A percentile compares a stretch with the other conserved stretches of the same genome.
phyloP scores from a whole-genome alignment of 2,113 vertebrate genomes.

The Struthidea cinerea region DNA sequence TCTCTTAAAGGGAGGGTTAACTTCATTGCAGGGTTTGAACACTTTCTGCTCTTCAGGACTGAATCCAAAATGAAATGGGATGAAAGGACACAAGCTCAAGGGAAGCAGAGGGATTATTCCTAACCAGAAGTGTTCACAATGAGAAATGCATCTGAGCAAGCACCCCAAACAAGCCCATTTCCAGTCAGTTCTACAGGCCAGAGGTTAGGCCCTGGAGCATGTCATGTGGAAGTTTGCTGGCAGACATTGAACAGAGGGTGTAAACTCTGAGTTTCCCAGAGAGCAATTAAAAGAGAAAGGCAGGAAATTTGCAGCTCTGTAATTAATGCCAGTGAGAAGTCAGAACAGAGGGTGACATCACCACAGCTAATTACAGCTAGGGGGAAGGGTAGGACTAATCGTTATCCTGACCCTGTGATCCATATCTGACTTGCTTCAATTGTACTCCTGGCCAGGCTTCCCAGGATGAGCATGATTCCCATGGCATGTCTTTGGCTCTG shows the following conservation, averaged over 20 bases:
- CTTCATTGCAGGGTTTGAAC: background rate
- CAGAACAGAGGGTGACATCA: conserved; percentile 42
- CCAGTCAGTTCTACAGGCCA: background rate
- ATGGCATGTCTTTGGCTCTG: background rate
- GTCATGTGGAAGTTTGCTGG: background rate
- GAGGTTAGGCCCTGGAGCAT: background rate
- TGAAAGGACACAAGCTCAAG: background rate
- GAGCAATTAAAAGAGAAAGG: conserved; percentile 8
- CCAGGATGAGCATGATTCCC: background rate
- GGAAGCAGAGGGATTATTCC: background rate
- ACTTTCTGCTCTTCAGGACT: background rate
- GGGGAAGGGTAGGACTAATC: conserved; percentile 32
- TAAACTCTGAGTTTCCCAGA: background rate
- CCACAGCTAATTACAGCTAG: conserved; percentile 26
- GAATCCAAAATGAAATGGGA: background rate
- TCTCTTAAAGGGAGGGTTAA: background rate
- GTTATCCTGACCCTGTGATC: conserved; percentile 13
- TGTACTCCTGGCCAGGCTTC: background rate
- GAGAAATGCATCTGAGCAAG: background rate
- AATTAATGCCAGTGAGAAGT: conserved; percentile 38
- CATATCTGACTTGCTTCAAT: background rate
- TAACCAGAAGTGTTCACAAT: background rate
- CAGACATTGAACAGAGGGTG: background rate
- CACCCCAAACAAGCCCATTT: background rate
- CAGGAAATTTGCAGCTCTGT: conserved; percentile 38